Base-by-base conservation (phyloP, 2,888 invertebrate species). In the Theristus sp. region DNA sequence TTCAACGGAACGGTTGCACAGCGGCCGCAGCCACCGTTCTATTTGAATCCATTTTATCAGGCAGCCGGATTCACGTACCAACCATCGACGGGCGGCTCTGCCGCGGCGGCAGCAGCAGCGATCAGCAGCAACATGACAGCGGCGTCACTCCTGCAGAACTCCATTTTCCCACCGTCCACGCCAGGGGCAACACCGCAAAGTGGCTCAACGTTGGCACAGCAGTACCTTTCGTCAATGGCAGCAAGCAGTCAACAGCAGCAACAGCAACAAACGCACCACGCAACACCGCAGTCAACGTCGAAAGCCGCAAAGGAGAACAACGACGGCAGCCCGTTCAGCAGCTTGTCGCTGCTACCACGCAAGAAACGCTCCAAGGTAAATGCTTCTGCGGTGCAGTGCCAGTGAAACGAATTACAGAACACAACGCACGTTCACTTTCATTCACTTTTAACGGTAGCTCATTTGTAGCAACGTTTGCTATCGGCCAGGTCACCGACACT, bases 41-140 rank as follows among this genome's bases (percentile, higher is more conserved):
- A 54, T 54, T 29, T 30, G 30, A 30, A 29, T 31, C 57, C 57
- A 17, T 30, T 57, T 31, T 57, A 57, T n/a, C 3, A 27, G 20
- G n/a, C n/a, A n/a, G 31, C 57, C 20, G 57, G 30, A 22, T 25
- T 29, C 26, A 3, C 30, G 49, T 38, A 58, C 25, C n/a, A n/a
- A n/a, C n/a, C n/a, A n/a, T 6, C 25, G 28, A 10, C 13, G 6
- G 29, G 20, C 6, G 27, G 28, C 6, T 10, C 1, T 2, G n/a
- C 13, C 10, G 28, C 29, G 25, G 26, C 56, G 6, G 26, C 56
- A 1, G 28, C 56, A 29, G 28, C 56, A 2, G 29, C 26, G 29
- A 27, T 29, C 20, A 24, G 10, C n/a, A 2, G 3, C 6, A 62
- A 85, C 85, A 59, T 65, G 62, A 38, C 85, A 86, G 69, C 58